These are phyloP conservation scores for Teleogryllus oceanicus DNA, from an alignment of 2,888 invertebrate genomes.

Conservation along the genomic window DNA sequence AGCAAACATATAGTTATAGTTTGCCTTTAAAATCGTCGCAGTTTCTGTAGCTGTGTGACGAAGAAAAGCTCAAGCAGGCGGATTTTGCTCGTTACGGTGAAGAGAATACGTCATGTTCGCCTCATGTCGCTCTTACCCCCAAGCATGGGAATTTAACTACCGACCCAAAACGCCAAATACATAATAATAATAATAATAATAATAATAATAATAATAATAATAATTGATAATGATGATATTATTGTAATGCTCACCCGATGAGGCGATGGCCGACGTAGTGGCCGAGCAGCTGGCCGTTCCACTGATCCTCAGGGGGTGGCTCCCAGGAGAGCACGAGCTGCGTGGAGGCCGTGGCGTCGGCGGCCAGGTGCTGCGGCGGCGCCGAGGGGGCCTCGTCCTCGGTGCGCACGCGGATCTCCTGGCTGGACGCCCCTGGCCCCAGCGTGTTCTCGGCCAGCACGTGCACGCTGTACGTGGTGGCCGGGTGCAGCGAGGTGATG, in stretches of 20 bases:
- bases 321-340: constrained; percentile 41
- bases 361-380: constrained; percentile 40
- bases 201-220: too few relatives aligned
- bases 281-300: constrained; percentile 42
- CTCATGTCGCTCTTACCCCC: too few relatives aligned
- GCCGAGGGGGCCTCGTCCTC: constrained; percentile 36
- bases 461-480: constrained; percentile 55
- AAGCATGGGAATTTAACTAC: too few relatives aligned
- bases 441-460: constrained; percentile 58
- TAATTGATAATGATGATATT: too few relatives aligned
- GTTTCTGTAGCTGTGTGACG: too few relatives aligned
- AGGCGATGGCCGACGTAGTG: constrained; percentile 42
- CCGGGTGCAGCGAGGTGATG: constrained; percentile 56
- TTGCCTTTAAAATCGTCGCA: too few relatives aligned
- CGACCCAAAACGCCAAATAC: too few relatives aligned
- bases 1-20: too few relatives aligned
- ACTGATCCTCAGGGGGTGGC: constrained; percentile 42
- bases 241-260: constrained; percentile 37
- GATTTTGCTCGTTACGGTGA: too few relatives aligned
- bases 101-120: too few relatives aligned
- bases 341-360: constrained; percentile 39
- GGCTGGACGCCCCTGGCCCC: constrained; percentile 45
- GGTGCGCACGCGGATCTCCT: constrained; percentile 38
- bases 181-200: too few relatives aligned
- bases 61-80: too few relatives aligned